Evolutionary conservation across 2,113 vertebrate genomes (phyloP).

Genomic region (Coturnix japonica): DNA sequence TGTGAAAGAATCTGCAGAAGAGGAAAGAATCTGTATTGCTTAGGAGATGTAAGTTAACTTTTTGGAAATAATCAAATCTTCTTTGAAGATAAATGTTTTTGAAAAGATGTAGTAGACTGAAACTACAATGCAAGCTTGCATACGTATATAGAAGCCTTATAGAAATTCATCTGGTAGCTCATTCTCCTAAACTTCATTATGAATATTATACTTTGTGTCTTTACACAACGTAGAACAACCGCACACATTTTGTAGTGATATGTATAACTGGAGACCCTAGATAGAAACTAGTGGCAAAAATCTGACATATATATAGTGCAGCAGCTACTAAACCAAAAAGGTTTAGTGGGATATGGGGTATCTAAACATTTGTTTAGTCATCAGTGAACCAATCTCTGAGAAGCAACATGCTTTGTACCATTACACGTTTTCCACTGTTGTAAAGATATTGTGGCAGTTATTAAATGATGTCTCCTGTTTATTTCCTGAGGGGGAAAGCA

Average conservation of each 20-base stretch:
- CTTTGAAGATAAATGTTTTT: not conserved
- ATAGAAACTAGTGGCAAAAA: not conserved
- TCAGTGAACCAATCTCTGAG: not conserved
- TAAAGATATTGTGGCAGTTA: not conserved
- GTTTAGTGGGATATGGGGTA: not conserved
- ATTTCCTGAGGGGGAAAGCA: not conserved
- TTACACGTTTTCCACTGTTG: not conserved
- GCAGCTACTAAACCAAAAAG: not conserved
- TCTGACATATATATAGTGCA: not conserved
- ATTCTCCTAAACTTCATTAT: not conserved
- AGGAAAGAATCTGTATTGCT: not conserved
- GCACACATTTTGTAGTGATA: fast-evolving
- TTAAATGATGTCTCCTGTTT: not conserved
- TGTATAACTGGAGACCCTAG: not conserved
- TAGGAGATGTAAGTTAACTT: not conserved
- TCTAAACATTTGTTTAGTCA: not conserved
- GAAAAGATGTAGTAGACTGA: not conserved
- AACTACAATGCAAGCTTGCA: not conserved
- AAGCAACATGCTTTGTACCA: not conserved
- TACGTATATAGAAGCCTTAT: not conserved
- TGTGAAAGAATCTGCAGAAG: not conserved
- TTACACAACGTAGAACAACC: not conserved
- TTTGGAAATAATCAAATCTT: not conserved
- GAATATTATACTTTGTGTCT: not conserved
- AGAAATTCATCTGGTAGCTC: not conserved